Evolutionary conservation across 2,888 invertebrate species (phyloP).

Genomic region (Andrena praecox): DNA sequence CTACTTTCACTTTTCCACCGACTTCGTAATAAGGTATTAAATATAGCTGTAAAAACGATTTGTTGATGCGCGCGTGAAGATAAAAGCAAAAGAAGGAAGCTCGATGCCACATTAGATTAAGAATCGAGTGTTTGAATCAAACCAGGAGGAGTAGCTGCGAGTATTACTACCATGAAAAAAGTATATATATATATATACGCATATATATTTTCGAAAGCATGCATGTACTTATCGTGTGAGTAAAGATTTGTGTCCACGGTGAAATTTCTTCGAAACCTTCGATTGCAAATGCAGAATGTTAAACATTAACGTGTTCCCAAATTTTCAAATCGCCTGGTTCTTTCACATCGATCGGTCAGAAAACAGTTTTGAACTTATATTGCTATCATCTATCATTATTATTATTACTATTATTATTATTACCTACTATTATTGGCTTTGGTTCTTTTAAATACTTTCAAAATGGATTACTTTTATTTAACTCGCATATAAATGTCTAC

Average conservation of each 20-base stretch:
- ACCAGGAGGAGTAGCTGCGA: conserved; percentile 67
- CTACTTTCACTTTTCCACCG: conserved; percentile 79
- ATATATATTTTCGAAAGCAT: conserved; percentile 59
- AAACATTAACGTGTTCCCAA: conserved; percentile 75
- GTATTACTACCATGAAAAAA: conserved; percentile 62
- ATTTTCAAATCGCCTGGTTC: conserved; percentile 79
- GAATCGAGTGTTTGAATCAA: conserved; percentile 68
- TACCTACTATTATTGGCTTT: conserved; percentile 35
- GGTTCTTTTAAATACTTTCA: conserved; percentile 42
- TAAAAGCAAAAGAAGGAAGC: conserved; percentile 42
- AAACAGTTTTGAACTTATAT: conserved; percentile 32
- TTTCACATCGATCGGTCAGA: conserved; percentile 56
- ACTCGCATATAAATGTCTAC: conserved; percentile 81
- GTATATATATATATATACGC: conserved; percentile 17
- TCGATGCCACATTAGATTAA: conserved; percentile 70
- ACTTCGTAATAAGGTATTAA: conserved; percentile 69
- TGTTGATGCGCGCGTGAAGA: conserved; percentile 55
- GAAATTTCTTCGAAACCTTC: conserved; percentile 55
- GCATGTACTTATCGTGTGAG: conserved; percentile 72
- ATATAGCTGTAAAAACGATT: conserved; percentile 69
- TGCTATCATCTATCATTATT: no score
- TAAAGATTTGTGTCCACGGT: conserved; percentile 71
- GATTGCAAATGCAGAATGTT: conserved; percentile 55
- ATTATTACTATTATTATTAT: no score
- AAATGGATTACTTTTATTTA: conserved; percentile 72